A percentile compares a stretch with the other conserved stretches of the same genome.
Evolutionary conservation across 2,888 invertebrate genomes (phyloP).

Genomic region (Calameuta idolon): DNA sequence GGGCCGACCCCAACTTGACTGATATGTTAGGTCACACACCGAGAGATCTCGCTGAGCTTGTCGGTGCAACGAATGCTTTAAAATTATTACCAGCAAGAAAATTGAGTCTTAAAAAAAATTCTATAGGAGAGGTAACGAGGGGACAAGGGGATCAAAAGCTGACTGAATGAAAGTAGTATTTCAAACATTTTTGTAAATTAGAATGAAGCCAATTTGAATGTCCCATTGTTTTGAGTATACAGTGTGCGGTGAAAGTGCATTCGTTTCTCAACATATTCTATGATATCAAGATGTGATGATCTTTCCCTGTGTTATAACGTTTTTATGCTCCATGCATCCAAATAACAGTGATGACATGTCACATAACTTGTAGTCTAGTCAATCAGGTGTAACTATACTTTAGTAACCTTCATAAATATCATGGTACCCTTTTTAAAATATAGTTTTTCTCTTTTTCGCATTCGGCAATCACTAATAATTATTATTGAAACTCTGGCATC

Average conservation of each 20-base stretch:
- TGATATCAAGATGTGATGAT: not conserved
- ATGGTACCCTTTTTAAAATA: not conserved
- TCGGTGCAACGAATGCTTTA: not conserved
- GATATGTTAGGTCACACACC: slow-evolving; percentile 73
- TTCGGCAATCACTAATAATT: not conserved
- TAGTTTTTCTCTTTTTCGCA: not conserved
- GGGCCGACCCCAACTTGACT: slow-evolving; percentile 61
- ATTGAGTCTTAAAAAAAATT: not conserved
- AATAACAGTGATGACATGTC: slow-evolving; percentile 32
- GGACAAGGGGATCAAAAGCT: not conserved
- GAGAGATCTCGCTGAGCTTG: slow-evolving; percentile 68
- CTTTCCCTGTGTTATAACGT: not conserved
- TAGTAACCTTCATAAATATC: not conserved
- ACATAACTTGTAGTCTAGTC: slow-evolving; percentile 17
- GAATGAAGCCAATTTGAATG: not conserved
- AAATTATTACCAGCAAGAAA: not conserved
- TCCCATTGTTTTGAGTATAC: not conserved
- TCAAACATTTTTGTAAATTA: not conserved
- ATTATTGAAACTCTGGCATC: not conserved
- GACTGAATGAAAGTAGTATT: not conserved
- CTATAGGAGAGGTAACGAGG: not conserved
- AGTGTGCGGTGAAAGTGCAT: not conserved
- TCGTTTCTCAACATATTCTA: not conserved
- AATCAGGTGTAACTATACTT: not conserved
- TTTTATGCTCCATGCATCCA: slow-evolving; percentile 30